Percentiles rank a stretch among this genome's conserved stretches.
Conservation (phyloP, 2,888 invertebrate genomes). For the Drosophila robusta region DNA sequence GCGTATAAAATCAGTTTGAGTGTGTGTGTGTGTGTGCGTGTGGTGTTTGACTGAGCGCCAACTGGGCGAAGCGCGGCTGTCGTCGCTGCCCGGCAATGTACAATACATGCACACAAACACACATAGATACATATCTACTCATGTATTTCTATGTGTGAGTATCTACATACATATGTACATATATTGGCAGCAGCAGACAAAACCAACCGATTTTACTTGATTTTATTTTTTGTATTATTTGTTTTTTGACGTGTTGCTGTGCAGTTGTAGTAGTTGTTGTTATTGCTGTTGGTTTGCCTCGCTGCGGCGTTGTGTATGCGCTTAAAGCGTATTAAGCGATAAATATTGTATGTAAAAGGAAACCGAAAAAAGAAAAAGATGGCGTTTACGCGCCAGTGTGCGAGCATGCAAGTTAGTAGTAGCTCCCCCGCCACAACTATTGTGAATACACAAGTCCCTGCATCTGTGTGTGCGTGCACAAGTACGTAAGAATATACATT, state of each 20-base stretch:
- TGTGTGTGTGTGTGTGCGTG: conserved; percentile 37
- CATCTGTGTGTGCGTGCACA: not conserved
- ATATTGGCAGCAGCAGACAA: conserved; percentile 55
- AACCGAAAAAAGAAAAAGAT: conserved; percentile 77
- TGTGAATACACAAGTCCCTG: conserved; percentile 33
- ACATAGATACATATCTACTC: not conserved
- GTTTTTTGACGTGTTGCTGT: conserved; percentile 63
- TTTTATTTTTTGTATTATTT: conserved; percentile 61
- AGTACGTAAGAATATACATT: conserved; percentile 5
- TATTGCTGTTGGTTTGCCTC: conserved; percentile 46
- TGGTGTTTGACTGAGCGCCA: conserved; percentile 64
- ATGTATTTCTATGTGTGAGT: not conserved
- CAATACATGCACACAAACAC: conserved; percentile 11
- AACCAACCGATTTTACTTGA: conserved; percentile 65
- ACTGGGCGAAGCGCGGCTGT: conserved; percentile 64
- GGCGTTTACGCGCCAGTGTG: conserved; percentile 75
- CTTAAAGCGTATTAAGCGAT: conserved; percentile 74
- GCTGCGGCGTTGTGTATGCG: conserved; percentile 46
- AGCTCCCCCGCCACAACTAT: conserved; percentile 40
- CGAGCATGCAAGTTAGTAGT: conserved; percentile 73
- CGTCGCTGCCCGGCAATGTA: conserved; percentile 47
- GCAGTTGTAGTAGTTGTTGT: conserved; percentile 36
- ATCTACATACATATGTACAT: not conserved
- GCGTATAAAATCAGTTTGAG: conserved; percentile 33
- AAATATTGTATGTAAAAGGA: conserved; percentile 76